phyloP scores from a whole-genome alignment of 1,140 invertebrate genomes.

The Ceratosolen fusciceps region DNA sequence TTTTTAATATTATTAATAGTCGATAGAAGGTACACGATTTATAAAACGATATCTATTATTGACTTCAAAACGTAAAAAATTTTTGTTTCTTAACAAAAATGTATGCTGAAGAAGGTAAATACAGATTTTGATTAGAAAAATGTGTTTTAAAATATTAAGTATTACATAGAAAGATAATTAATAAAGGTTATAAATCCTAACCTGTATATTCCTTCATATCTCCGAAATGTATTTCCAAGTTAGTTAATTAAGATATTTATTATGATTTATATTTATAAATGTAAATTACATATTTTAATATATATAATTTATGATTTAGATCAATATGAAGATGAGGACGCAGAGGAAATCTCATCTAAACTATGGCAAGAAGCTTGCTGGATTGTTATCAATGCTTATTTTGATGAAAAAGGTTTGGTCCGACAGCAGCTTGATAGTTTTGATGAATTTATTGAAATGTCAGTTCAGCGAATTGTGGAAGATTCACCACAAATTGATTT shows the following conservation, averaged over 20 bases:
- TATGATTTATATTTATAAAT: not conserved
- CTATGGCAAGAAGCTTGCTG: slow-evolving; percentile 62
- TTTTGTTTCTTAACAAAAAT: slow-evolving; percentile 27
- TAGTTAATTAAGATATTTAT: not conserved
- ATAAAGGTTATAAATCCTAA: slow-evolving; percentile 4
- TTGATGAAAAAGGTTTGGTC: slow-evolving; percentile 98
- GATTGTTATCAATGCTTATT: slow-evolving; percentile 71
- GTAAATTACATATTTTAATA: not conserved
- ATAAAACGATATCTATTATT: slow-evolving; percentile 26
- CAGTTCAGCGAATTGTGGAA: slow-evolving; percentile 97
- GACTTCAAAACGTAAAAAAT: not conserved
- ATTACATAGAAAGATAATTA: not conserved
- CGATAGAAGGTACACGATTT: not conserved
- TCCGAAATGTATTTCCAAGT: not conserved
- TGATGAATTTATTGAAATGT: slow-evolving; percentile 99
- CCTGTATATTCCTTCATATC: slow-evolving; percentile 6
- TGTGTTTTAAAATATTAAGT: not conserved
- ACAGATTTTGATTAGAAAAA: not conserved
- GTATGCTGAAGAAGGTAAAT: slow-evolving; percentile 43
- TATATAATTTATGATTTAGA: slow-evolving; percentile 15
- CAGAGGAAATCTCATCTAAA: slow-evolving; percentile 56
- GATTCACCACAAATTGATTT: slow-evolving; percentile 97
- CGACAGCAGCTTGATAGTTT: slow-evolving; percentile 98
- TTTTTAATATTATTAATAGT: too few species aligned
- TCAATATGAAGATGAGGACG: slow-evolving; percentile 50